Evolutionary conservation across 2,888 invertebrate species (phyloP).

Genomic region (Eulithis prunata): DNA sequence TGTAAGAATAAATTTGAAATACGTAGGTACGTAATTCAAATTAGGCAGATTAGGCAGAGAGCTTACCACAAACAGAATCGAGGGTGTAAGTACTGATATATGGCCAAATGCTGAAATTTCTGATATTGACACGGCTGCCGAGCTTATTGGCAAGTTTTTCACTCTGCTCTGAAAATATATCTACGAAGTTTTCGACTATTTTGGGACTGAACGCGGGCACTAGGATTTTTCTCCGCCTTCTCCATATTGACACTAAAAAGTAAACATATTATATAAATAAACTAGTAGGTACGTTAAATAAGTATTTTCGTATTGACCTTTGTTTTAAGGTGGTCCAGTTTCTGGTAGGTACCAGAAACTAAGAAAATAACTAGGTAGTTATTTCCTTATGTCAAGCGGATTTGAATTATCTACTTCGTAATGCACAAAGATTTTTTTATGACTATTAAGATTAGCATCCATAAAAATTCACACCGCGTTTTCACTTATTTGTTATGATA

Average conservation of each 20-base stretch:
- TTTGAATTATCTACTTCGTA: constrained; percentile 25
- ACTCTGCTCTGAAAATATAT: constrained; percentile 86
- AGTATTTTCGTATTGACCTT: no score
- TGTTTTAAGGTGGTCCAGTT: background rate
- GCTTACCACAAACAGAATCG: constrained; percentile 86
- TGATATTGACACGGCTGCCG: constrained; percentile 44
- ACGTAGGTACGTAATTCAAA: no score
- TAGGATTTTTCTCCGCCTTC: constrained; percentile 84
- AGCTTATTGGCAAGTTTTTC: constrained; percentile 75
- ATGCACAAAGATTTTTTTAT: constrained; percentile 25
- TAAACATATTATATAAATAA: no score
- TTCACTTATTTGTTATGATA: constrained; percentile 20
- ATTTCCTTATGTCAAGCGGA: constrained; percentile 34
- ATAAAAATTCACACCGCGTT: constrained; percentile 32
- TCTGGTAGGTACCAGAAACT: constrained; percentile 1
- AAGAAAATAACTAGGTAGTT: no score
- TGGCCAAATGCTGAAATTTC: constrained; percentile 79
- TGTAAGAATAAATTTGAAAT: no score
- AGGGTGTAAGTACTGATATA: constrained; percentile 83
- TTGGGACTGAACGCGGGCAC: constrained; percentile 88
- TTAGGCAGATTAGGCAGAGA: no score
- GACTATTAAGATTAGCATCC: constrained; percentile 20
- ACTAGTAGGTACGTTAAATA: no score
- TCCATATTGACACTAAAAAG: constrained; percentile 82
- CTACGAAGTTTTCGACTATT: constrained; percentile 86